Conservation (phyloP, 2,797 vertebrate genomes). For the Morus bassanus region DNA sequence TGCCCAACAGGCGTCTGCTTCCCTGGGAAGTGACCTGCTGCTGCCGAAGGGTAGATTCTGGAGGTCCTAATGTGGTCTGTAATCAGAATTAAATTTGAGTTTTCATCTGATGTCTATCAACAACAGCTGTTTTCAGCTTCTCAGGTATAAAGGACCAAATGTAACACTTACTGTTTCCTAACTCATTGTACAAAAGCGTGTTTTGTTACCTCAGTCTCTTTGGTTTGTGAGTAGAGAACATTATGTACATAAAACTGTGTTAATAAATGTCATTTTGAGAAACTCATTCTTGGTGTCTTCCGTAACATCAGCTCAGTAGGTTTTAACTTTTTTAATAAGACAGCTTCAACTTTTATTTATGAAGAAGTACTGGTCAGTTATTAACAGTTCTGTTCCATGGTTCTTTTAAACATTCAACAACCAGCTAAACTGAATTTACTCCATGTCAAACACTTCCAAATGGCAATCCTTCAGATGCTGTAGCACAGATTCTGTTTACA, state of each 20-base stretch:
- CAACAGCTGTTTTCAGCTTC: constrained; percentile 72
- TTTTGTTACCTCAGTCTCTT: constrained; percentile 71
- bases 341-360: neutral
- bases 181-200: constrained; percentile 69
- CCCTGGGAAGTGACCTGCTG: neutral
- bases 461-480: neutral
- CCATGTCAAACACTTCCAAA: neutral
- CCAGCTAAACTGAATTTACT: neutral
- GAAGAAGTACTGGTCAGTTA: neutral
- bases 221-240: constrained; percentile 62
- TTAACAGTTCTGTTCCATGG: neutral
- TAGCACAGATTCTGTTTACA: neutral
- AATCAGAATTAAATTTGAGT: constrained; percentile 45
- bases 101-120: constrained; percentile 45
- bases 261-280: constrained; percentile 76
- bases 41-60: neutral
- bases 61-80: neutral
- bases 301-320: neutral
- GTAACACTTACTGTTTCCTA: constrained; percentile 63
- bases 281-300: constrained; percentile 49
- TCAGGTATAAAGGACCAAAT: constrained; percentile 80
- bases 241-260: constrained; percentile 65
- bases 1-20: neutral
- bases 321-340: neutral
- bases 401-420: neutral